Conservation (phyloP, 2,113 vertebrate genomes). For the Solea senegalensis region DNA sequence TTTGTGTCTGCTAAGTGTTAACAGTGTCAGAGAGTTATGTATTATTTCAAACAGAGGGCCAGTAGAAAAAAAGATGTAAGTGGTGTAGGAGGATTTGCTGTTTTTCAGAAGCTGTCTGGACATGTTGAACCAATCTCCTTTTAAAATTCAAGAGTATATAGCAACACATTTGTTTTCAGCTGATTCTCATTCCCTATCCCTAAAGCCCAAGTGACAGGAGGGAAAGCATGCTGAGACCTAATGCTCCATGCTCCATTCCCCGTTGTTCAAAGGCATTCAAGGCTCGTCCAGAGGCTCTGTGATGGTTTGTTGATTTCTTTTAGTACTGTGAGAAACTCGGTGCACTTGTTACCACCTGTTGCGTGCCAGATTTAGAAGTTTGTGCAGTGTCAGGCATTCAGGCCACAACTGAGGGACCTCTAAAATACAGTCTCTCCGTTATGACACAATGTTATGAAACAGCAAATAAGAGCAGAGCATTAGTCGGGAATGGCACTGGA, state of each 20-base stretch:
- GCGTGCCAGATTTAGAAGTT: conserved; percentile 43
- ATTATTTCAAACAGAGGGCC: not conserved
- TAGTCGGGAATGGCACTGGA: not conserved
- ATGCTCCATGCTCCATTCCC: conserved; percentile 55
- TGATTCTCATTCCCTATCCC: not conserved
- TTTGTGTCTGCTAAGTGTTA: conserved; percentile 18
- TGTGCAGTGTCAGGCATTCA: conserved; percentile 11
- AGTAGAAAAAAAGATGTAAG: conserved; percentile 37
- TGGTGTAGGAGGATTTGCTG: conserved; percentile 14
- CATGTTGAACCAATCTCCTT: conserved; percentile 22
- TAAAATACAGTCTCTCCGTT: not conserved
- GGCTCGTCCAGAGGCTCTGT: conserved; percentile 35
- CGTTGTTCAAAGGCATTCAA: conserved; percentile 47
- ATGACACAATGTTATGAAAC: not conserved
- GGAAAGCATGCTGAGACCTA: conserved; percentile 36
- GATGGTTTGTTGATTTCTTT: conserved; percentile 54
- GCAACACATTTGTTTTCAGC: not conserved
- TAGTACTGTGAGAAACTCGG: conserved; percentile 56
- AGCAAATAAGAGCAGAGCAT: not conserved
- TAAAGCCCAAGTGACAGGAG: conserved; percentile 7
- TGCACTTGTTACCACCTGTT: conserved; percentile 72
- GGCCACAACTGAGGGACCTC: not conserved
- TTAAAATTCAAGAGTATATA: not conserved
- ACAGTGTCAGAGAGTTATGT: conserved; percentile 4
- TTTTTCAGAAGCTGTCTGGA: conserved; percentile 33